Conservation (phyloP, 2,113 vertebrate genomes). For the Cettia cetti region DNA sequence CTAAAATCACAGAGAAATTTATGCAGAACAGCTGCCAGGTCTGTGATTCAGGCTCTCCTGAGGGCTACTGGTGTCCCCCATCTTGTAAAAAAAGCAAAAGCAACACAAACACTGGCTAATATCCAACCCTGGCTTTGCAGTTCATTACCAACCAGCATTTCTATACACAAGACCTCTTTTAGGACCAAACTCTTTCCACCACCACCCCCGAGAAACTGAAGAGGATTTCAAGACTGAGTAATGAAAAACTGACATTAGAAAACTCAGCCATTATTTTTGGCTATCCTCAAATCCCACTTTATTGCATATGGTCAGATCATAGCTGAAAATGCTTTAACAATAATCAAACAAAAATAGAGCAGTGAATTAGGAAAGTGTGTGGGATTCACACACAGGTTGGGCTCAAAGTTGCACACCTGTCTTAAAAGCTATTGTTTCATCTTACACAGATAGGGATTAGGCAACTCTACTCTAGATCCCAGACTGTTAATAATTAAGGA, state of each 20-base stretch:
- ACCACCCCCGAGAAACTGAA: accelerated
- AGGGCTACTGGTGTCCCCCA: neutral
- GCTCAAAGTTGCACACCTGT: neutral
- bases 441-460: neutral
- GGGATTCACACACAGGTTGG: neutral
- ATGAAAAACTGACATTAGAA: neutral
- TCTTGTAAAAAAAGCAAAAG: neutral
- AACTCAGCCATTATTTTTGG: neutral
- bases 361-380: neutral
- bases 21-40: neutral
- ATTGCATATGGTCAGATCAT: neutral
- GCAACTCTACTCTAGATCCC: neutral
- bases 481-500: neutral
- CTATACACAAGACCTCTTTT: neutral
- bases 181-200: neutral
- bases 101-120: neutral
- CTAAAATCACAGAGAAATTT: neutral
- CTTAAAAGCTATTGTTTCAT: neutral
- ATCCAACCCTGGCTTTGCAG: neutral
- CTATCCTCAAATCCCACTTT: neutral
- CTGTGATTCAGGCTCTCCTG: neutral
- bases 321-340: neutral
- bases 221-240: neutral
- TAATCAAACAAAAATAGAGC: neutral
- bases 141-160: neutral